Base-by-base conservation (phyloP, 2,113 vertebrate genomes). In the Rhagologus leucostigma region DNA sequence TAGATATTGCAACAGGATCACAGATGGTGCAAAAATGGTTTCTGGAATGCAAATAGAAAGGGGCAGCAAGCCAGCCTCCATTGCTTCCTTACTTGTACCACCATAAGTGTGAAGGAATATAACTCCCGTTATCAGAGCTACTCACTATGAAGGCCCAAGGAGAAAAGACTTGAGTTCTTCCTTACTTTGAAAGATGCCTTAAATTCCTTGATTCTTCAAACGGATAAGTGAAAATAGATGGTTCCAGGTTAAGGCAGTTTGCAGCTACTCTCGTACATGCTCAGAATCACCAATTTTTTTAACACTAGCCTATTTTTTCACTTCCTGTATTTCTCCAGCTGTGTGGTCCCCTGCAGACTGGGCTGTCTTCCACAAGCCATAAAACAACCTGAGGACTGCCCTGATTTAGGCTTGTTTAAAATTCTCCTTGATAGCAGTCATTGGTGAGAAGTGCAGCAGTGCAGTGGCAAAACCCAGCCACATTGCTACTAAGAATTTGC, bases 261-360 rank as follows among this genome's bases (percentile, higher is more conserved):
- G 83, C 47, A 70, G 55, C 77, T 78, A 75, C 17, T 74, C 21
- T 68, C 1, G 1, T 63, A 23, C 44, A 52, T 74, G 68, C 49
- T 91, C 63, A 59, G 68, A 93, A 90, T 59, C 1, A 16, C 68
- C 5, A 9, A 63, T 62, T 26, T 73, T 75, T 84, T 73, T 39
- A 76, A 80, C 52, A 68, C 24, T 44, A 44, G 44, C 64, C 62
- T 78, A 12, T 41, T 88, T 94, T 94, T 77, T 74, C 50, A 16
- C 64, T 94, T 91, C 55, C 60, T 84, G 20, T 91, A 44, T 59
- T 82, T 81, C 69, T 90, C 65, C 79, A 92, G 85, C 71, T 94
- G 55, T 92, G 75, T 93, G 88, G 90, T 93, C 88, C 71, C 79
- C 79, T 94, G 75, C 59, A 92, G 85, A 60, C 41, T 69, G 67